These are phyloP conservation scores for Cladopsammia gracilis DNA, from an alignment of 64 coral and sea anemone species.

Conservation along the genomic window DNA sequence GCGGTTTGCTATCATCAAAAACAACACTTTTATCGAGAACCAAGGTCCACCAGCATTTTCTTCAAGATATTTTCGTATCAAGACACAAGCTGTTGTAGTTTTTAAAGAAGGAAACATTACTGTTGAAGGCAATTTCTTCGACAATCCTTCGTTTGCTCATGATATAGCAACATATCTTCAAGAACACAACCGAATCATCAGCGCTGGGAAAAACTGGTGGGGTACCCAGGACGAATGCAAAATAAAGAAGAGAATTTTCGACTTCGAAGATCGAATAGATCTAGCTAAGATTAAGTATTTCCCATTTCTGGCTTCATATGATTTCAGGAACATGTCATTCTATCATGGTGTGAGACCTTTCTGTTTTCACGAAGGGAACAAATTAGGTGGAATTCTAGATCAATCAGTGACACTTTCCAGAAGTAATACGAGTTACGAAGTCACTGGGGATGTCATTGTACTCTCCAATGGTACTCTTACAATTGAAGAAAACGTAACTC, in stretches of 20 bases:
- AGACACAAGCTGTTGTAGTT: slow-evolving; percentile 44
- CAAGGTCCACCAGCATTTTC: slow-evolving; percentile 12
- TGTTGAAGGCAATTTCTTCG: slow-evolving; percentile 61
- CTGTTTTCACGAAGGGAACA: slow-evolving; percentile 61
- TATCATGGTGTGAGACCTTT: neutral
- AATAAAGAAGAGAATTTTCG: slow-evolving; percentile 69
- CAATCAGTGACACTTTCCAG: slow-evolving; percentile 23
- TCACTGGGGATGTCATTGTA: slow-evolving; percentile 65
- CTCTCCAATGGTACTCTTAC: slow-evolving; percentile 62
- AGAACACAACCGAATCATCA: slow-evolving; percentile 27
- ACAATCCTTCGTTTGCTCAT: slow-evolving; percentile 18
- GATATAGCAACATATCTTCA: slow-evolving; percentile 55
- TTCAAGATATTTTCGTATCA: slow-evolving; percentile 38
- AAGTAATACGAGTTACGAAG: slow-evolving; percentile 39
- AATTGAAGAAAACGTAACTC: slow-evolving; percentile 61
- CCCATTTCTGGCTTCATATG: slow-evolving; percentile 39
- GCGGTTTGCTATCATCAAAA: slow-evolving; percentile 30
- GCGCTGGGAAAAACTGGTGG: slow-evolving; percentile 74
- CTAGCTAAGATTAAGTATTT: slow-evolving; percentile 65
- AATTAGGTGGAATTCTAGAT: slow-evolving; percentile 60
- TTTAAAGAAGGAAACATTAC: slow-evolving; percentile 75
- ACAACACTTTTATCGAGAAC: slow-evolving; percentile 70
- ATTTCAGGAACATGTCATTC: neutral
- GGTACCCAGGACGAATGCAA: slow-evolving; percentile 62
- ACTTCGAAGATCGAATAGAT: slow-evolving; percentile 72